Percentiles rank a stretch among this genome's conserved stretches.
Conservation (phyloP, 2,888 invertebrate species). For the Luperina nickerlii region DNA sequence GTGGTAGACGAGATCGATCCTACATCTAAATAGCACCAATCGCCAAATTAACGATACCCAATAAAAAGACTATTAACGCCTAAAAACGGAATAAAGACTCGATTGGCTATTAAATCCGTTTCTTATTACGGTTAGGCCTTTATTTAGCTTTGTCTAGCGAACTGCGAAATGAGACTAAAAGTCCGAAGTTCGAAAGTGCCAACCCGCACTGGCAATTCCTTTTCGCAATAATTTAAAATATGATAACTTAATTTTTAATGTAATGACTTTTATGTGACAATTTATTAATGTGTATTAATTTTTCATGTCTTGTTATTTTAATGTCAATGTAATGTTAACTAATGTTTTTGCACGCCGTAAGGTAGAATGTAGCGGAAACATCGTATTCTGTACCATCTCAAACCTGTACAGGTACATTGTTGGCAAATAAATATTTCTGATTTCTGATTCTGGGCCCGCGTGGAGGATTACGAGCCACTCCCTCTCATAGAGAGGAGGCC, state of each 20-base stretch:
- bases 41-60: constrained; percentile 48
- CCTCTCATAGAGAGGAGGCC: neutral
- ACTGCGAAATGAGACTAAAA: neutral
- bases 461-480: neutral
- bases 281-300: too few species aligned
- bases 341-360: too few species aligned
- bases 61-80: constrained; percentile 64
- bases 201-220: neutral
- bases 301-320: too few species aligned
- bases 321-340: too few species aligned
- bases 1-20: constrained; percentile 7
- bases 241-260: too few species aligned
- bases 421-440: too few species aligned
- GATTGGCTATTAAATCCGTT: constrained; percentile 50
- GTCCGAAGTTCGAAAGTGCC: neutral
- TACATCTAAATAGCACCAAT: constrained; percentile 42
- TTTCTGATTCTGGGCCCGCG: neutral
- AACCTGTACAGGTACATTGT: too few species aligned
- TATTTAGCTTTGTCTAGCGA: constrained; percentile 5
- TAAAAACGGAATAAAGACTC: constrained; percentile 54
- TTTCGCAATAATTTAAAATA: too few species aligned
- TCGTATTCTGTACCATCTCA: too few species aligned
- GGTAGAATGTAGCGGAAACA: too few species aligned
- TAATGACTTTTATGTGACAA: too few species aligned
- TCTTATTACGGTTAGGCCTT: constrained; percentile 12